These are phyloP conservation scores for Chelon auratus DNA, from an alignment of 2,797 vertebrate species.

Conservation along the genomic window DNA sequence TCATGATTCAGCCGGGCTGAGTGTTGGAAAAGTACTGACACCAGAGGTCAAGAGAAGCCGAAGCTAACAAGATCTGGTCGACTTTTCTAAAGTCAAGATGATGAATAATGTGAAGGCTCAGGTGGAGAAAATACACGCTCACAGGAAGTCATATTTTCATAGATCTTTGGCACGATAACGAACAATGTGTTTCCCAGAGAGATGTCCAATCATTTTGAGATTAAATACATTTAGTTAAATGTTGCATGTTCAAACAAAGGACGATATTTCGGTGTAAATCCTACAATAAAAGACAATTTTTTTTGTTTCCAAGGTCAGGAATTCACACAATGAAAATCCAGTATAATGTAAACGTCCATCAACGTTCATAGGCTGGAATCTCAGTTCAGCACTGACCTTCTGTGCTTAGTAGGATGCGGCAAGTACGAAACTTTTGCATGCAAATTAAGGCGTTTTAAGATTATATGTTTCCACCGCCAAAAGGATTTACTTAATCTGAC, in stretches of 20 bases:
- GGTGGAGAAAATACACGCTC: neutral
- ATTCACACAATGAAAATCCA: neutral
- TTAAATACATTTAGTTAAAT: neutral
- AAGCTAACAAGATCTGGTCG: neutral
- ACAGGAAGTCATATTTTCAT: neutral
- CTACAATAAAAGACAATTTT: neutral
- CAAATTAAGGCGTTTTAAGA: neutral
- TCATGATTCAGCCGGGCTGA: slow-evolving; percentile 8
- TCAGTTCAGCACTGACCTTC: neutral
- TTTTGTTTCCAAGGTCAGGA: no score
- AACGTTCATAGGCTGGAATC: neutral
- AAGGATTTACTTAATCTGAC: neutral
- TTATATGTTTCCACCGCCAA: neutral
- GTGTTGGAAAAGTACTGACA: neutral
- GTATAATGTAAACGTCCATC: no score
- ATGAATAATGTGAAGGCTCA: slow-evolving; percentile 10
- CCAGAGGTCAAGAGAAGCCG: slow-evolving; percentile 16
- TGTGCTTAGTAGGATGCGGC: no score
- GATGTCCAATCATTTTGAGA: neutral
- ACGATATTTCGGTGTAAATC: neutral
- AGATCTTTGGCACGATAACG: neutral
- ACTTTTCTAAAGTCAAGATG: slow-evolving; percentile 2
- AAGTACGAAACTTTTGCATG: neutral
- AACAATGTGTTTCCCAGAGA: neutral
- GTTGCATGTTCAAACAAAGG: neutral